Evolutionary conservation across 2,113 vertebrate species (phyloP).

Genomic region (Ciconia stormi): DNA sequence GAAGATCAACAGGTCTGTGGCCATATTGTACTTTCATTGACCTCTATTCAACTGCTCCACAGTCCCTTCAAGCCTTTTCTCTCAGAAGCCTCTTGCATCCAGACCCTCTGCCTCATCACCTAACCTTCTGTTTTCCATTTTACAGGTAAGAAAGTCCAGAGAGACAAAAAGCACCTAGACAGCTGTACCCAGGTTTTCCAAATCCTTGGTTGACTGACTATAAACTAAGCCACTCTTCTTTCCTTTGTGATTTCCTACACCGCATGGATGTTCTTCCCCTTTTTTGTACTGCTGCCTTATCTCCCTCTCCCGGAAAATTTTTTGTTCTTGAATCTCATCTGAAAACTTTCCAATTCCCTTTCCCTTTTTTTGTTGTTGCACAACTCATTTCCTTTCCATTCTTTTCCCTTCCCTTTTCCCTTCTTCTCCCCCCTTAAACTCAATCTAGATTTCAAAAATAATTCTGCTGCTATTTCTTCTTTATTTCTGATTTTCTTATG

Average conservation of each 20-base stretch:
- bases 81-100: neutral
- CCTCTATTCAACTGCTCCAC: neutral
- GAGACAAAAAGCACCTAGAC: neutral
- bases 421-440: neutral
- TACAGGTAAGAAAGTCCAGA: neutral
- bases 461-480: conserved; percentile 1
- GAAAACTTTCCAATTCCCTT: conserved; percentile 34
- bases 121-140: neutral
- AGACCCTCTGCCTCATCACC: neutral
- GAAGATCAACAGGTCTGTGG: neutral
- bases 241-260: neutral
- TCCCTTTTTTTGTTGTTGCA: neutral
- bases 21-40: neutral
- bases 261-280: neutral
- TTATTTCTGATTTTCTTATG: conserved; percentile 20
- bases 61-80: neutral
- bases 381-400: conserved; percentile 9
- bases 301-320: neutral
- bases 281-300: neutral
- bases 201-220: neutral
- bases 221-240: neutral
- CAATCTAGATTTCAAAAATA: neutral
- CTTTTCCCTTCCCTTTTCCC: neutral
- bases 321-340: conserved; percentile 26
- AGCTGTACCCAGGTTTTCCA: neutral